Base-by-base conservation (phyloP, 2,113 vertebrate genomes). In the Hepsetus odoe region DNA sequence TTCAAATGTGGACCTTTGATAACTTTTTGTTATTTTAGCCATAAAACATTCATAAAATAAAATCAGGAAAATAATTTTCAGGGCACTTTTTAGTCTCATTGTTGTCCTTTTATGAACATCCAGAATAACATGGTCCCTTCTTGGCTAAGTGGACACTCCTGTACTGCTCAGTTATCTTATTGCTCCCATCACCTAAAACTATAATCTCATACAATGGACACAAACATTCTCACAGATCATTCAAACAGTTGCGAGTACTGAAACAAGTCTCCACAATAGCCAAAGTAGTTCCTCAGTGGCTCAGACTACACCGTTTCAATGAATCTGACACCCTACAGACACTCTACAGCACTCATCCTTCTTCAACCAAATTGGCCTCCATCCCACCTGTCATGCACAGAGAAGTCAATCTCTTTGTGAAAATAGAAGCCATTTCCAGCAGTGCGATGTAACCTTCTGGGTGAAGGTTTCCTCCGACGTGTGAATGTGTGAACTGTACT, bases 281-380 rank as follows among this genome's bases (percentile, higher is more conserved):
- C 68, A 72, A 20, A 68, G 56, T 68, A 72, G 72, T 76, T 84
- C 77, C 64, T 40, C 67, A 64, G 42, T 77, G 65, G 75, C 81
- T 72, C 78, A 77, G 83, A 78, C 83, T 80, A 83, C 88, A 81
- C 77, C 81, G 88, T 91, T 89, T 90, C 84, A 82, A 81, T 81
- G 79, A 77, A 74, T 66, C 82, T 86, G 83, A 89, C 88, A 87
- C 82, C 28, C 85, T 86, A 67, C 81, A 76, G 70, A 80, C 72
- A 78, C 59, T 82, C 76, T 64, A 42, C 42, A 33, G 58, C 61
- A 32, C 53, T 18, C 20, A 55, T 49, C 56, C 61, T 35, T 20
- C 66, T 8, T 66, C 40, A 24, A 2, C 16, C 18, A 59, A 80
- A 82, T 79, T 69, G 67, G 59, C 80, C 70, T 68, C 76, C 77